Evolutionary conservation across 2,888 invertebrate species (phyloP), one percentile per base, ranked within the genome.

Genomic region (Drosophila koepferae): DNA sequence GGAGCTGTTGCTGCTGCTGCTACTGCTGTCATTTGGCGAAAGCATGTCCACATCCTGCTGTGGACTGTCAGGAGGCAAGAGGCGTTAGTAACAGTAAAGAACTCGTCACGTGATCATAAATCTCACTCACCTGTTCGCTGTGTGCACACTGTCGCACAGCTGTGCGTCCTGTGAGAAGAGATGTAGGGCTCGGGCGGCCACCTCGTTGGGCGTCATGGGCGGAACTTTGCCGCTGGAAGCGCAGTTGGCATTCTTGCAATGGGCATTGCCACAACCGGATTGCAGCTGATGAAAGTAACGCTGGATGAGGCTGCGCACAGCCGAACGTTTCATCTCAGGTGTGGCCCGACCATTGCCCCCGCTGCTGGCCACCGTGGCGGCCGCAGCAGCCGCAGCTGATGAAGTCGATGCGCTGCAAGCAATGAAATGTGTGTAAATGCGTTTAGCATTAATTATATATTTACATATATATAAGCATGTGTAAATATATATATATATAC

Each of bases 251-350:
- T 98, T 98, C 90, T 95, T 95, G 93, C 98, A 98, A 87, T 95
- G 94, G n/a, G 95, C 94, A 93, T 97, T 97, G 31, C 98, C 98
- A 93, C 98, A 98, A 82, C 98, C 98, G 92, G 98, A 97, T 48
- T 97, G 96, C 78, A 98, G 94, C 94, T 98, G 98, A 94, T 97
- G 97, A 93, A 98, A 98, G 93, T 98, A 98, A 90, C 97, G 95
- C 93, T 98, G 97, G 80, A 98, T 98, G 77, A 98, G 94, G 92
- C 96, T 96, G 93, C 96, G 97, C 46, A 97, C 98, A 51, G 96
- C 95, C 67, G 95, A 95, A 61, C 96, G 94, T 94, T 96, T 96
- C 96, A 96, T 96, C 87, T 95, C 95, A 34, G 91, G 88, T 28
- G 85, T 88, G 63, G 75, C 81, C 6, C 77, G 77, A 0, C 83